These are phyloP conservation scores for Tetranychus truncatus DNA, from an alignment of 2,888 invertebrate species.

Conservation along the genomic window DNA sequence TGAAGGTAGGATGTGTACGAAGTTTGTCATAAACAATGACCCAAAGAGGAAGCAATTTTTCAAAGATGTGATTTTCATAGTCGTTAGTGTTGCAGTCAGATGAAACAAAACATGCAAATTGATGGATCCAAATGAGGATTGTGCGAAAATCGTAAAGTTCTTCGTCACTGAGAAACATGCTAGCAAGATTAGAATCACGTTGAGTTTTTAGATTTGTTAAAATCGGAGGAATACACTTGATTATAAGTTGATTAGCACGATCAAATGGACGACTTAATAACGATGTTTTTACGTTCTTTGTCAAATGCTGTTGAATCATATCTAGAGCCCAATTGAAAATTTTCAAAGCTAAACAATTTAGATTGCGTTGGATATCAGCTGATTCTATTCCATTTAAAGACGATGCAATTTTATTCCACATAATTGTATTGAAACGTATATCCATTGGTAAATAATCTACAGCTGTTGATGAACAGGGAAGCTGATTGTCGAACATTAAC, in stretches of 20 bases:
- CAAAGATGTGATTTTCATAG: not conserved
- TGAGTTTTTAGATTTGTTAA: not conserved
- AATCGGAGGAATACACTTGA: not conserved
- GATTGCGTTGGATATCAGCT: not conserved
- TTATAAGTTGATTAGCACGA: not conserved
- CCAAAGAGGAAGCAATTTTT: not conserved
- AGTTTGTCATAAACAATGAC: not conserved
- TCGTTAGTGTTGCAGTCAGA: not conserved
- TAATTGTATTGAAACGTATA: not conserved
- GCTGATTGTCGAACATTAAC: not conserved
- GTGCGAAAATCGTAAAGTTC: not conserved
- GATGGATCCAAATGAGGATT: not conserved
- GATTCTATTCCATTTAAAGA: not conserved
- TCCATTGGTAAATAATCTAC: not conserved
- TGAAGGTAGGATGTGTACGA: not conserved
- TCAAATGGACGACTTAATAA: not conserved
- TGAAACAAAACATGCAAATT: not conserved
- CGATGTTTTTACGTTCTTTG: not conserved
- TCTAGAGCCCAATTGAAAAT: not conserved
- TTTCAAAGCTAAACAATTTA: not conserved
- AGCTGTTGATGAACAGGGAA: not conserved
- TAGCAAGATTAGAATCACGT: not conserved
- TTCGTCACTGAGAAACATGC: not conserved
- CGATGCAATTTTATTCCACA: not conserved
- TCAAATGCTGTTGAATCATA: not conserved